phyloP scores from a whole-genome alignment of 2,888 invertebrate species.

The Scaptodrosophila latifasciaeformis region DNA sequence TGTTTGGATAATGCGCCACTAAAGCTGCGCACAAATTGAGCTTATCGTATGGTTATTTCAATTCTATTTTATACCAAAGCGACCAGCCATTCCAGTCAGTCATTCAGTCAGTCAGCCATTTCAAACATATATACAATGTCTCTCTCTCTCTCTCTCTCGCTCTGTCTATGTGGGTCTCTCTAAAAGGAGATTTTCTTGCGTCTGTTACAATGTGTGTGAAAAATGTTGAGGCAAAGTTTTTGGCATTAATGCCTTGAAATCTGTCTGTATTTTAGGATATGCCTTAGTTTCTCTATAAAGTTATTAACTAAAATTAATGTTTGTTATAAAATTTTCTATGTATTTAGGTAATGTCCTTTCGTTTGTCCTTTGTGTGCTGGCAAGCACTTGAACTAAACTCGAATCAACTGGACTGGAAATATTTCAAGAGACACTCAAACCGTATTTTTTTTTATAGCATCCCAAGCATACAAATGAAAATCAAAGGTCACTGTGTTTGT shows the following conservation, averaged over 20 bases:
- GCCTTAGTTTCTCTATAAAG: slow-evolving; percentile 50
- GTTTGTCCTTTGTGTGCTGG: no score
- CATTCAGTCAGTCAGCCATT: slow-evolving; percentile 8
- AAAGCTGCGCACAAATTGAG: slow-evolving; percentile 69
- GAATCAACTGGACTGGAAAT: no score
- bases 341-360: slow-evolving; percentile 61
- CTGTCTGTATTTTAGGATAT: slow-evolving; percentile 6
- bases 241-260: slow-evolving; percentile 23
- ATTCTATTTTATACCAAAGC: slow-evolving; percentile 64
- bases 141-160: background rate
- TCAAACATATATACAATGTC: background rate
- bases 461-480: no score
- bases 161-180: background rate
- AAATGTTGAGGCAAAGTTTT: slow-evolving; percentile 52
- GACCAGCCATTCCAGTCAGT: slow-evolving; percentile 16
- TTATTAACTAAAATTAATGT: slow-evolving; percentile 67
- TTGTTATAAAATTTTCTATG: slow-evolving; percentile 58
- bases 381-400: no score
- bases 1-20: slow-evolving; percentile 63
- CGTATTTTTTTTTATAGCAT: no score
- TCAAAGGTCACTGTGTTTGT: no score
- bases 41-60: slow-evolving; percentile 68
- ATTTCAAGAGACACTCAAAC: no score
- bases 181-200: slow-evolving; percentile 23
- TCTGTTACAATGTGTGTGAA: slow-evolving; percentile 55